These are phyloP conservation scores for Epicauta chinensis DNA, from an alignment of 1,140 invertebrate genomes.

Conservation along the genomic window DNA sequence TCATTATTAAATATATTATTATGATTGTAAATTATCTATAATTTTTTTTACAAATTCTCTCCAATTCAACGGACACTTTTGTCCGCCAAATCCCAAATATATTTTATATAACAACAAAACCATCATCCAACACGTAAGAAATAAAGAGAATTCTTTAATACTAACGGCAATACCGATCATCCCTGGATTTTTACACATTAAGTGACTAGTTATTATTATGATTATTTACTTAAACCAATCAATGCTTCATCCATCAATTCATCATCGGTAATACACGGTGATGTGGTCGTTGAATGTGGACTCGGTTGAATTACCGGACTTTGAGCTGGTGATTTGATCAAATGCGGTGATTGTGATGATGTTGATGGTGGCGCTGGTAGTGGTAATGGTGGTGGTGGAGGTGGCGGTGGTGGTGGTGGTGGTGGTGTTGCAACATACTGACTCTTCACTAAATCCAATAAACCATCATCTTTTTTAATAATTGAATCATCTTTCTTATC, in stretches of 20 bases:
- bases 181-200: too few species aligned
- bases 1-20: too few species aligned
- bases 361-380: constrained; percentile 29
- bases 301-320: constrained; percentile 62
- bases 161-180: too few species aligned
- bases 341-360: constrained; percentile 58
- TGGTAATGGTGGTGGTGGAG: too few species aligned
- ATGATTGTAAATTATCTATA: too few species aligned
- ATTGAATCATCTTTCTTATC: constrained; percentile 13
- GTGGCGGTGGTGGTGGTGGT: too few species aligned
- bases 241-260: constrained; percentile 85
- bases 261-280: constrained; percentile 79
- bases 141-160: too few species aligned
- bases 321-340: constrained; percentile 71
- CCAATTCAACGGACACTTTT: too few species aligned
- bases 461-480: constrained; percentile 22
- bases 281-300: constrained; percentile 58
- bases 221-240: constrained; percentile 62
- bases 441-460: constrained; percentile 32
- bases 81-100: too few species aligned
- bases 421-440: neutral
- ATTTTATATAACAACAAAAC: too few species aligned
- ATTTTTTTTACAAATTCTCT: too few species aligned
- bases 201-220: neutral
- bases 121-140: too few species aligned